Base-by-base conservation (phyloP, 1,140 invertebrate genomes). In the Acromyrmex charruanus region DNA sequence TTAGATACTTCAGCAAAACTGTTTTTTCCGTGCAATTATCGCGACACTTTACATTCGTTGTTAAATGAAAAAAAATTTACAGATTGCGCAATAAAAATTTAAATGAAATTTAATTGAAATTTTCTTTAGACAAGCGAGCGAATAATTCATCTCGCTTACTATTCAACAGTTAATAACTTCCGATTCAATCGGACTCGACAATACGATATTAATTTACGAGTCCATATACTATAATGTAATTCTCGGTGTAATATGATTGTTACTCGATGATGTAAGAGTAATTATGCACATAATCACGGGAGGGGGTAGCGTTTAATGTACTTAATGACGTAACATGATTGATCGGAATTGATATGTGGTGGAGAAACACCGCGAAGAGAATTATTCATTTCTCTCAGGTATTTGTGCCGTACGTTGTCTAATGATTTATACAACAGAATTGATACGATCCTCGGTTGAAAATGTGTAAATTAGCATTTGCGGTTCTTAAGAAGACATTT, bases 311-410 rank as follows among this genome's bases (percentile, higher is more conserved):
- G 51, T 21, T 21, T 21, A 21, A 21, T 21, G 21, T 21, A 21
- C 6, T 59, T 31, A 59, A 77, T 77, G 16, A n/a, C 31, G 55
- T 44, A n/a, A 77, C 55, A 25, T 44, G 74, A 77, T 61, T 7
- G 31, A 74, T 72, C 51, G 51, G 18, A 75, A 25, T 44, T 75
- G 72, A 75, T 59, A 58, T 12, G 12, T 31, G n/a, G 6, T 35
- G 14, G 9, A 28, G 74, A 55, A 61, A 77, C 35, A 61, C 35
- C 55, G 55, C 31, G 55, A 44, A 39, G 25, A 16, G 35, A 61
- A 77, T 77, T 77, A 77, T 77, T 77, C 21, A 77, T 75, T 39
- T 75, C 31, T 25, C 72, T 44, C 21, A 21, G 12, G 55, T 61
- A 39, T 61, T 77, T 61, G 14, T 77, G 9, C 18, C 35, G 9